Evolutionary conservation across 2,888 invertebrate genomes (phyloP).

Genomic region (Pseudococcus longispinus): DNA sequence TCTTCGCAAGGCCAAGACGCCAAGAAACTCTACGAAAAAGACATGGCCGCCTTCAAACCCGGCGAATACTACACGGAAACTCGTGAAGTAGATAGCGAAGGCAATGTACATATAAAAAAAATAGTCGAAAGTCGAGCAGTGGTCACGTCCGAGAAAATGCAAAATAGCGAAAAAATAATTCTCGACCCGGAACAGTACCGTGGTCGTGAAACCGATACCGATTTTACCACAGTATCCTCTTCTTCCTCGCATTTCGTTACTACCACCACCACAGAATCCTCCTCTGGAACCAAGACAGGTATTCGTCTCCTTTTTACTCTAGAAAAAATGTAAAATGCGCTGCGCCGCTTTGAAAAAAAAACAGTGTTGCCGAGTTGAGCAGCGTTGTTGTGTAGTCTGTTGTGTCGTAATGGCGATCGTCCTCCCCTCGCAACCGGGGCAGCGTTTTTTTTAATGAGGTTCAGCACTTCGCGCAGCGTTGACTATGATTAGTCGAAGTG

Average conservation of each 20-base stretch:
- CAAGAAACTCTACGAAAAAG: slow-evolving; percentile 65
- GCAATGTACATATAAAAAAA: slow-evolving; percentile 67
- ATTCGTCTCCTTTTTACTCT: slow-evolving; percentile 14
- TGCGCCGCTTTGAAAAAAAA: not conserved
- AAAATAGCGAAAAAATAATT: slow-evolving; percentile 8
- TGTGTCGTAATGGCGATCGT: not conserved
- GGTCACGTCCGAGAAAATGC: slow-evolving; percentile 61
- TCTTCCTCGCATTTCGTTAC: slow-evolving; percentile 1
- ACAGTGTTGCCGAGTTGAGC: not conserved
- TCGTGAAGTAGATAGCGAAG: slow-evolving; percentile 66
- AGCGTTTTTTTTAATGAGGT: not conserved
- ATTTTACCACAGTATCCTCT: not conserved
- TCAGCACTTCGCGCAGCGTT: slow-evolving; percentile 1
- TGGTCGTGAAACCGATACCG: not conserved
- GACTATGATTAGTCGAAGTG: not conserved
- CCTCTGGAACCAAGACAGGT: not conserved
- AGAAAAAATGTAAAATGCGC: not conserved
- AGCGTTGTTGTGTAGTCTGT: slow-evolving; percentile 1
- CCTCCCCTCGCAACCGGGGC: not conserved
- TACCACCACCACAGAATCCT: not conserved
- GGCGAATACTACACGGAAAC: slow-evolving; percentile 65
- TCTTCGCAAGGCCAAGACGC: slow-evolving; percentile 65
- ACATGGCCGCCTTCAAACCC: slow-evolving; percentile 66
- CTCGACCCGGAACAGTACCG: not conserved
- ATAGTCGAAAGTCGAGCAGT: slow-evolving; percentile 66